Conservation (phyloP, 2,113 vertebrate genomes). For the Oreochromis aureus region DNA sequence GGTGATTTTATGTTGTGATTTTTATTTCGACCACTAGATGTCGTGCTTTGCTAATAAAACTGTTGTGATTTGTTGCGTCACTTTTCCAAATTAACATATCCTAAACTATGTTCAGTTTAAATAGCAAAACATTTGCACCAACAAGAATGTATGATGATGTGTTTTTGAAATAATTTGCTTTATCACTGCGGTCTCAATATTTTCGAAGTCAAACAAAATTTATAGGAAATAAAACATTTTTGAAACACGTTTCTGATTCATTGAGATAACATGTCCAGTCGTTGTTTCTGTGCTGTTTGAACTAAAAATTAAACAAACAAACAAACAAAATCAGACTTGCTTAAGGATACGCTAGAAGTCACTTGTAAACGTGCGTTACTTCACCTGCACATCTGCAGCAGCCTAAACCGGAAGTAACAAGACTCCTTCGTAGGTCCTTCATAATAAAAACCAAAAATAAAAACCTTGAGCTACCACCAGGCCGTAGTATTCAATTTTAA, state of each 20-base stretch:
- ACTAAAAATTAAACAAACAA: not conserved
- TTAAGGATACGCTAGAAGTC: not conserved
- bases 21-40: constrained; percentile 37
- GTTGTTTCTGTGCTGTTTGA: not conserved
- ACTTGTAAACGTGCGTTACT: not conserved
- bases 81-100: not conserved
- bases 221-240: not conserved
- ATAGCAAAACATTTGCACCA: not conserved
- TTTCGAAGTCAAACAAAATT: not conserved
- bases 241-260: not conserved
- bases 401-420: not conserved
- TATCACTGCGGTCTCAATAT: not conserved
- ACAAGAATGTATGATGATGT: not conserved
- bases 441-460: not conserved
- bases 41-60: not conserved
- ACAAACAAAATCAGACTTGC: not conserved
- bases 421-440: not conserved
- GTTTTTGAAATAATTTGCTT: not conserved
- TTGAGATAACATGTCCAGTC: accelerated
- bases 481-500: not conserved
- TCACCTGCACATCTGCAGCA: not conserved
- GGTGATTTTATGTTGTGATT: not conserved
- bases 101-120: not conserved
- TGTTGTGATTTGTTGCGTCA: not conserved
- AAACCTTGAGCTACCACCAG: not conserved